A percentile compares a stretch with the other conserved stretches of the same genome.
Evolutionary conservation across 2,797 vertebrate genomes (phyloP).

Genomic region (Sebastes flavidus): DNA sequence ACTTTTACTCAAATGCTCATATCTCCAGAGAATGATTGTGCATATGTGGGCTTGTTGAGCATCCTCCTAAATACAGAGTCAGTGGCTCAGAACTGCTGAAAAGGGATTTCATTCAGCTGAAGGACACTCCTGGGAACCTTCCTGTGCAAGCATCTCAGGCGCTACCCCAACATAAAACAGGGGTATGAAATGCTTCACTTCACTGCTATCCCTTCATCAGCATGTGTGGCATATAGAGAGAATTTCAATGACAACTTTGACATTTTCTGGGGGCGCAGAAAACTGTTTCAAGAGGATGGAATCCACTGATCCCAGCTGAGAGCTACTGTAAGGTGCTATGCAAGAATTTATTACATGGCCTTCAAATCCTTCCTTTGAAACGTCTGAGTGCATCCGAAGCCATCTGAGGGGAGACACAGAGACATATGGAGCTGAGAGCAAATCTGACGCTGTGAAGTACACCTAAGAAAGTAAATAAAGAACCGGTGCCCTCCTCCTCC

Average conservation of each 20-base stretch:
- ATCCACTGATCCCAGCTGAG: constrained; percentile 51
- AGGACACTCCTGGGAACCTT: constrained; percentile 71
- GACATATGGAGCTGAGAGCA: neutral
- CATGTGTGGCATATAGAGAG: constrained; percentile 68
- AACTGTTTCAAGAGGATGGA: constrained; percentile 57
- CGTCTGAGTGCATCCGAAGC: constrained; percentile 23
- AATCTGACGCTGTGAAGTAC: constrained; percentile 14
- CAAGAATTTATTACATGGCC: constrained; percentile 49
- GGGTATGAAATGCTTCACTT: constrained; percentile 58
- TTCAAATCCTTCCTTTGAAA: constrained; percentile 55
- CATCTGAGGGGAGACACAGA: constrained; percentile 9
- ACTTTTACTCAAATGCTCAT: constrained; percentile 11
- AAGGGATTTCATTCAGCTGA: constrained; percentile 63
- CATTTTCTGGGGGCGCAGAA: constrained; percentile 62
- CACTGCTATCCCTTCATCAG: constrained; percentile 66
- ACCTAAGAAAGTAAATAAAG: constrained; percentile 1
- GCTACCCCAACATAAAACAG: constrained; percentile 62
- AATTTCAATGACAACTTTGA: constrained; percentile 73
- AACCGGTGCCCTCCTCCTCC: too few species aligned
- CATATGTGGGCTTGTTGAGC: constrained; percentile 38
- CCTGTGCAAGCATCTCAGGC: constrained; percentile 45
- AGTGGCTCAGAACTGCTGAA: constrained; percentile 72
- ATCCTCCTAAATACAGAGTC: constrained; percentile 59
- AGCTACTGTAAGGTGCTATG: constrained; percentile 33
- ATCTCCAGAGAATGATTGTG: constrained; percentile 39